Evolutionary conservation across 2,113 vertebrate genomes (phyloP), one percentile per base, ranked within the genome.

Genomic region (Trematomus loennbergii): DNA sequence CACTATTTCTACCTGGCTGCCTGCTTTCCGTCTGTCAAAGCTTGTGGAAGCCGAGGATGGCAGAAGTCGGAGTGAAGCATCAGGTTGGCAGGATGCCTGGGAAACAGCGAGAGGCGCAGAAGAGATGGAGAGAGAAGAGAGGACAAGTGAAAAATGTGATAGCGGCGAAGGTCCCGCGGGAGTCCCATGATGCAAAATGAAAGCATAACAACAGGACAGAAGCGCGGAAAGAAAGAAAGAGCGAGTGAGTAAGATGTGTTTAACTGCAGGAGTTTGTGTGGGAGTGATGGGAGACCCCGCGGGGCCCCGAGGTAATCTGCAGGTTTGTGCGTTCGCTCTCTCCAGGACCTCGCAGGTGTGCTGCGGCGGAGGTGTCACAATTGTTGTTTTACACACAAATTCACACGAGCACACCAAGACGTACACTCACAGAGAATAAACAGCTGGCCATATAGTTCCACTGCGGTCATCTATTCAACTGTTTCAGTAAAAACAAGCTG

Each of bases 191-290:
- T 83, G 81, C 84, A 87, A 81, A 89, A 85, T 72, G 81, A 92
- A 88, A 87, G 83, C 58, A 18, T 16, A 87, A 86, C 83, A 87
- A 85, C 79, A 54, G 86, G 83, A 88, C 82, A 64, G 83, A 83
- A 61, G 65, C 72, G 76, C 18, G 15, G 57, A 46, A 58, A 61
- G 75, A 45, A 67, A 50, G 66, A 80, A 60, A n/a, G 82, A 78
- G 64, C 16, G 57, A 70, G 82, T 40, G 81, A 82, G 78, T 75
- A 50, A 75, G 87, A 89, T 74, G 74, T 78, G 83, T 86, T 89
- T 87, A 84, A 83, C 90, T 62, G 81, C 78, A 52, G 82, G 89
- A 79, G 87, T 79, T 72, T 81, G 83, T 74, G 92, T 87, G 49
- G 86, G 84, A 90, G 87, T 89, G 86, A 87, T 54, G 72, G 80